Base-by-base conservation (phyloP, 2,797 vertebrate genomes). In the Toxotes lorentzi region DNA sequence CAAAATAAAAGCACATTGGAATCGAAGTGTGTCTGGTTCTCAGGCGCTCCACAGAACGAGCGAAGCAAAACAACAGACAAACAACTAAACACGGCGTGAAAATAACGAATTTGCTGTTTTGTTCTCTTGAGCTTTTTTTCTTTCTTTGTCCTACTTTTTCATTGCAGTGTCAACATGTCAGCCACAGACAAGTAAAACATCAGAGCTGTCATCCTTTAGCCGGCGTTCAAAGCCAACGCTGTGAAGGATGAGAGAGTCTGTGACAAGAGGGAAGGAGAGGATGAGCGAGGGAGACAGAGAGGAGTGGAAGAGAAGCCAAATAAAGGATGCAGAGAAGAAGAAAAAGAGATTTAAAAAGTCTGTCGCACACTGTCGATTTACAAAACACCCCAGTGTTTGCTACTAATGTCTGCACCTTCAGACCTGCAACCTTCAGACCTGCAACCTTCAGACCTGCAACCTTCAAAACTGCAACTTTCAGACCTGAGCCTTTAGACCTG, bases 201-300 rank as follows among this genome's bases (percentile, higher is more conserved):
- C 57, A 50, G 19, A 17, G 48, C 58, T 5, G 68, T 68, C 83
- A 51, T 61, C 19, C 5, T 17, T 17, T n/a, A 74, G n/a, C 58
- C 7, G 24, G 32, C 17, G 41, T 50, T 80, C 63, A 74, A 69
- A 60, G 45, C 47, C n/a, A 8, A 50, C 0, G 12, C 50, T 14
- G 32, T 17, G 9, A 41, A 59, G n/a, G 58, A 65, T 13, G 41
- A 51, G 17, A 13, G 0, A 10, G 11, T 10, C 9, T 32, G 32
- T 51, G 50, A 51, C 16, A 8, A 0, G 7, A 27, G 24, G 17
- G 27, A 40, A 60, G 50, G 48, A 80, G 19, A 34, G 21, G 38
- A 53, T 16, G 1, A 35, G 23, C 10, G 47, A 65, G 21, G 2
- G 27, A n/a, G 32, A 1, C 27, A 4, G 48, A 53, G 56, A 16